Evolutionary conservation across 2,113 vertebrate species (phyloP), one percentile per base, ranked within the genome.

Genomic region (Xiphophorus hellerii): DNA sequence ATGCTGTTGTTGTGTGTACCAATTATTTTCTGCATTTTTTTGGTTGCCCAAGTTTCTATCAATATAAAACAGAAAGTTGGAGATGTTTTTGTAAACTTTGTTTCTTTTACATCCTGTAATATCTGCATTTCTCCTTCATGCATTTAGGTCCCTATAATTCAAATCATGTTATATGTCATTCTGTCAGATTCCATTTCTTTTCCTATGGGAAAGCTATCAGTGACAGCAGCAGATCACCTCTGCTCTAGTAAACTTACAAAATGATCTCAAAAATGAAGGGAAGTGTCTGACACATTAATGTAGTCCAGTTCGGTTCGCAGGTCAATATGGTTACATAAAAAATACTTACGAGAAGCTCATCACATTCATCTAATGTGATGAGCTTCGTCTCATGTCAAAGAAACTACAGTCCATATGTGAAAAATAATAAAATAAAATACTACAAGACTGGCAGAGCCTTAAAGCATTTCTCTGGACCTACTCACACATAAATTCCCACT

Each of bases 251-350:
- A 8, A 22, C 1, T 3, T n/a, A 9, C 51, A 63, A 22, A 65
- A n/a, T 65, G 13, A 13, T 37, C 22, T 33, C 7, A 20, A 22
- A 31, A 22, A 63, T 33, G 30, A 17, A 15, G 12, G 13, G 28
- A 11, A 62, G 61, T 62, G 28, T 17, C 17, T 29, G 29, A 17
- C 60, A n/a, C n/a, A n/a, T 71, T 4, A 4, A 37, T 33, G 29
- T 66, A 28, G 15, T 37, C 64, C 54, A 51, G 69, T 60, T 61
- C 33, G 62, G n/a, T 37, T n/a, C n/a, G 35, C 39, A 79, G 70
- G 69, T 54, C 73, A 28, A 76, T 39, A 31, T 17, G 64, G 69
- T 80, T 78, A 65, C 25, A 61, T 48, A 69, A 78, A 28, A 48
- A 35, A 31, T 27, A 48, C 66, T 62, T 58, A 62, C 8, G 37